phyloP scores from a whole-genome alignment of 2,888 invertebrate genomes.

The Trichopoda pennipes region DNA sequence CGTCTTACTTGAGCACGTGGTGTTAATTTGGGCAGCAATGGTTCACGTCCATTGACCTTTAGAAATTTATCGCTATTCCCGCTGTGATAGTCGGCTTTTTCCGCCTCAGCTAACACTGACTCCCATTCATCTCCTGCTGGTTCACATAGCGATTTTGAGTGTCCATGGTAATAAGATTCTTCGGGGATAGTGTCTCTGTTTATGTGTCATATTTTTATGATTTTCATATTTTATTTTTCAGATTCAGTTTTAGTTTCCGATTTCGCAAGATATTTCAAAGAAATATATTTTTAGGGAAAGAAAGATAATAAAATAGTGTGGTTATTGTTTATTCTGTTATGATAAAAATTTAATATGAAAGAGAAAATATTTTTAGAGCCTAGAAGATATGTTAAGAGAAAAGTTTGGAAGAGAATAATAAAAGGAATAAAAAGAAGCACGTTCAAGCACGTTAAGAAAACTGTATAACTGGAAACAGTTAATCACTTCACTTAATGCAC shows the following conservation, averaged over 20 bases:
- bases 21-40: conserved; percentile 83
- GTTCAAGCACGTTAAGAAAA: no score
- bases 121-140: conserved; percentile 82
- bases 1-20: conserved; percentile 84
- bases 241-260: neutral
- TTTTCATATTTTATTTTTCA: conserved; percentile 33
- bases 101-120: conserved; percentile 75
- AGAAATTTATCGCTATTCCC: conserved; percentile 64
- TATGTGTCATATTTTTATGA: conserved; percentile 33
- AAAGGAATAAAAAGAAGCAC: no score
- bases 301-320: conserved; percentile 43
- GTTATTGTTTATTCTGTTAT: conserved; percentile 5
- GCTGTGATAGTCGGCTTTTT: conserved; percentile 72
- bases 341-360: conserved; percentile 12
- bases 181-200: conserved; percentile 86
- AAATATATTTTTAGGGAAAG: conserved; percentile 48
- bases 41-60: conserved; percentile 79
- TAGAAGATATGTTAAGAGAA: neutral
- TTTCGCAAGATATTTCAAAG: conserved; percentile 23
- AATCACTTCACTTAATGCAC: no score
- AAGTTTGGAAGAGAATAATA: neutral
- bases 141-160: conserved; percentile 84
- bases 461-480: no score
- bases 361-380: conserved; percentile 5
- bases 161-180: conserved; percentile 83